phyloP scores from a whole-genome alignment of 2,888 invertebrate species.

The Phorcus lineatus region DNA sequence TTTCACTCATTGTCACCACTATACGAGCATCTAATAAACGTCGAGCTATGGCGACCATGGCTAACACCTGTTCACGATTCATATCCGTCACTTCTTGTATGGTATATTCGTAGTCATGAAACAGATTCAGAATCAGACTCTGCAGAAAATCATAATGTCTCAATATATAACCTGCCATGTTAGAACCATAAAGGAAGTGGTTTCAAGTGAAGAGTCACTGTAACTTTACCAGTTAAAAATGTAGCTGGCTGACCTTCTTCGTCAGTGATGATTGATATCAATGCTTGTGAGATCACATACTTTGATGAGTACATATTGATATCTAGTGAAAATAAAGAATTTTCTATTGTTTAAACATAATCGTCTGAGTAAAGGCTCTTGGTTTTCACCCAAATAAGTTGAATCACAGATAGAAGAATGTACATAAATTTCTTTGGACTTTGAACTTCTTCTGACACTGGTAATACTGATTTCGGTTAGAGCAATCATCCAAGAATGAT shows the following conservation, averaged over 20 bases:
- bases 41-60: no score
- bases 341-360: background rate
- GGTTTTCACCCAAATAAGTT: background rate
- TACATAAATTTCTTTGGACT: background rate
- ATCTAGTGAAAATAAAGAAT: background rate
- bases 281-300: background rate
- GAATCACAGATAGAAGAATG: background rate
- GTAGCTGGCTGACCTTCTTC: background rate
- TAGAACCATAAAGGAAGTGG: background rate
- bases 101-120: no score
- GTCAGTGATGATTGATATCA: no score
- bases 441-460: background rate
- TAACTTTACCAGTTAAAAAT: background rate
- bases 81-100: no score
- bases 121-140: no score
- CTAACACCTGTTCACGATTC: no score
- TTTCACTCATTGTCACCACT: no score
- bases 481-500: background rate
- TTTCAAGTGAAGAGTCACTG: background rate
- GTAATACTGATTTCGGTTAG: background rate
- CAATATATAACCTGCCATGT: background rate
- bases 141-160: no score
- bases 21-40: no score
- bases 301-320: slow-evolving; percentile 10
- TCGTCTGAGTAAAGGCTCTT: background rate